These are phyloP conservation scores for Eublepharis macularius DNA, from an alignment of 2,113 vertebrate genomes.

Conservation along the genomic window DNA sequence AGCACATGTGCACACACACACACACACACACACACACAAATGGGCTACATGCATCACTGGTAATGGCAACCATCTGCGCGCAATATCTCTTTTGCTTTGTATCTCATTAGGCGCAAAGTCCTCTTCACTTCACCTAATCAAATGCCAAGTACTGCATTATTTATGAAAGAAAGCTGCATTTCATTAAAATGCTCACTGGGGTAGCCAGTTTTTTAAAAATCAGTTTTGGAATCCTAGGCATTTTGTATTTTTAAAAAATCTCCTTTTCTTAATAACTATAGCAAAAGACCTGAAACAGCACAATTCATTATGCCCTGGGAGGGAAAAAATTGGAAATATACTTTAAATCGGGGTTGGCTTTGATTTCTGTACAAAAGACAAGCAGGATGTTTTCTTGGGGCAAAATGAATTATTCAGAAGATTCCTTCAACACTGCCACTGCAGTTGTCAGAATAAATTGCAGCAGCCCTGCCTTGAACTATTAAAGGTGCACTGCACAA, in stretches of 20 bases:
- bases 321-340: slow-evolving; percentile 25
- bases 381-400: slow-evolving; percentile 58
- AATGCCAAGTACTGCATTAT: slow-evolving; percentile 68
- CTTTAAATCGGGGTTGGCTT: slow-evolving; percentile 56
- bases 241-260: slow-evolving; percentile 33
- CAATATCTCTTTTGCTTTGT: slow-evolving; percentile 54
- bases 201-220: slow-evolving; percentile 44
- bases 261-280: slow-evolving; percentile 37
- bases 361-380: slow-evolving; percentile 62
- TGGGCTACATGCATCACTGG: slow-evolving; percentile 35
- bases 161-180: slow-evolving; percentile 74
- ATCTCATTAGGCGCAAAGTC: slow-evolving; percentile 66
- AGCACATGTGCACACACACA: background rate
- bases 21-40: background rate
- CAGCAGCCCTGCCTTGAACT: slow-evolving; percentile 53
- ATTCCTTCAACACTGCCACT: slow-evolving; percentile 45
- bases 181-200: slow-evolving; percentile 63
- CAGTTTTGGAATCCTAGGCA: slow-evolving; percentile 36
- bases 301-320: slow-evolving; percentile 31
- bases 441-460: slow-evolving; percentile 64
- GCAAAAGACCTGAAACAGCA: slow-evolving; percentile 37
- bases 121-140: slow-evolving; percentile 63
- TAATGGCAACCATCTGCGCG: slow-evolving; percentile 53
- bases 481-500: slow-evolving; percentile 46
- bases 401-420: slow-evolving; percentile 73